These are phyloP conservation scores for Sitophilus oryzae DNA, from an alignment of 1,140 invertebrate genomes.

Conservation along the genomic window DNA sequence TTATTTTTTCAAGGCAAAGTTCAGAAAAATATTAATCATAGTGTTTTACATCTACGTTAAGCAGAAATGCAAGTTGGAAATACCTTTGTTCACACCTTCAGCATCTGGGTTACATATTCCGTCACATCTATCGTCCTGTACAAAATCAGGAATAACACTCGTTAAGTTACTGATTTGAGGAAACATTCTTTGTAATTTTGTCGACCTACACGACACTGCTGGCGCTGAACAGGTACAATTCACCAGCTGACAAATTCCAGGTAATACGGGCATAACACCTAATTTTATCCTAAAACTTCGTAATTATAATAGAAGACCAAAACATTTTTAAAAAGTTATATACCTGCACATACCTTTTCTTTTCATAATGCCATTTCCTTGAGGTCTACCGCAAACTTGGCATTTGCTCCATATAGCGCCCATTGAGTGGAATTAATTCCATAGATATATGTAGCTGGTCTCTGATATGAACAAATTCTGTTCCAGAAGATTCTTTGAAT, in stretches of 20 bases:
- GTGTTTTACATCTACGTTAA: no score
- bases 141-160: conserved; percentile 47
- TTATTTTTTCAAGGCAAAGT: no score
- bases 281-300: conserved; percentile 16
- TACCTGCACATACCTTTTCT: conserved; percentile 37
- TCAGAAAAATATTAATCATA: no score
- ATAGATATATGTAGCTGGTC: conserved; percentile 35
- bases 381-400: conserved; percentile 38
- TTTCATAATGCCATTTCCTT: conserved; percentile 35
- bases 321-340: no score
- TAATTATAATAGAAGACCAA: no score
- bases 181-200: conserved; percentile 42
- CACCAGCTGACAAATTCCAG: conserved; percentile 10
- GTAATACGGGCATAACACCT: background rate
- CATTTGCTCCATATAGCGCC: conserved; percentile 40
- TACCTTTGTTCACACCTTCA: conserved; percentile 37
- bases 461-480: conserved; percentile 34
- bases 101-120: conserved; percentile 41
- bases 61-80: no score
- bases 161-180: conserved; percentile 46
- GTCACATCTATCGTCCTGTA: conserved; percentile 46
- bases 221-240: conserved; percentile 34
- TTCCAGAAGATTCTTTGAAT: conserved; percentile 32
- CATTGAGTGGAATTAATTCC: conserved; percentile 40
- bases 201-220: conserved; percentile 43